A percentile compares a stretch with the other conserved stretches of the same genome.
Conservation (phyloP, 2,888 invertebrate species). For the Drosophila fulvimacula region DNA sequence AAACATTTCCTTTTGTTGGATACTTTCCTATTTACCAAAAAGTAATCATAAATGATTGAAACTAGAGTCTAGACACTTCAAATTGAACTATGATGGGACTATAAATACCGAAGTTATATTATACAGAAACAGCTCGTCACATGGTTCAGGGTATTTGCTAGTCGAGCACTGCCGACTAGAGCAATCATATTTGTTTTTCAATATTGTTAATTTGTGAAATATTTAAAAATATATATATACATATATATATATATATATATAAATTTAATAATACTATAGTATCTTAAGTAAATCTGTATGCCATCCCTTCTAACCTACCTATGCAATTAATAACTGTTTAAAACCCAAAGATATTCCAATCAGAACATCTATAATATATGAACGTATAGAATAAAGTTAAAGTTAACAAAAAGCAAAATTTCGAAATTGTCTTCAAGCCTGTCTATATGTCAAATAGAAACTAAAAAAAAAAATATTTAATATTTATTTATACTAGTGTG, state of each 20-base stretch:
- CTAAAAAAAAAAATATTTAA: conserved; percentile 17
- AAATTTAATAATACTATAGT: not conserved
- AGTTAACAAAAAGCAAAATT: conserved; percentile 2
- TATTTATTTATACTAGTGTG: not conserved
- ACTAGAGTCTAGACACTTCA: not conserved
- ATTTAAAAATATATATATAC: not conserved
- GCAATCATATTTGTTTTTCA: not conserved
- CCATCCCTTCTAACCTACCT: conserved; percentile 27
- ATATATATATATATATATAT: not conserved
- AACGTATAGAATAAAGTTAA: conserved; percentile 1
- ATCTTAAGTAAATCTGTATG: conserved; percentile 14
- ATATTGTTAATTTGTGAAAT: conserved; percentile 23
- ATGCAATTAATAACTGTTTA: conserved; percentile 3
- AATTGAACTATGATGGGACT: not conserved
- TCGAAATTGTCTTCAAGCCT: conserved; percentile 4
- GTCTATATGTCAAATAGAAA: not conserved
- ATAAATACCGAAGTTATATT: not conserved
- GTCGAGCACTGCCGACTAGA: conserved; percentile 6
- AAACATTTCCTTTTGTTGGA: not conserved
- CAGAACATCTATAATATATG: not conserved
- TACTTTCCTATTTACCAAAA: not conserved
- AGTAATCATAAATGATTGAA: not conserved
- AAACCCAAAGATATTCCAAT: conserved; percentile 4
- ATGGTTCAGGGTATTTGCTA: conserved; percentile 1
- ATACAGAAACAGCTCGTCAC: not conserved